Evolutionary conservation across 2,113 vertebrate genomes (phyloP).

Genomic region (Sapayoa aenigma): DNA sequence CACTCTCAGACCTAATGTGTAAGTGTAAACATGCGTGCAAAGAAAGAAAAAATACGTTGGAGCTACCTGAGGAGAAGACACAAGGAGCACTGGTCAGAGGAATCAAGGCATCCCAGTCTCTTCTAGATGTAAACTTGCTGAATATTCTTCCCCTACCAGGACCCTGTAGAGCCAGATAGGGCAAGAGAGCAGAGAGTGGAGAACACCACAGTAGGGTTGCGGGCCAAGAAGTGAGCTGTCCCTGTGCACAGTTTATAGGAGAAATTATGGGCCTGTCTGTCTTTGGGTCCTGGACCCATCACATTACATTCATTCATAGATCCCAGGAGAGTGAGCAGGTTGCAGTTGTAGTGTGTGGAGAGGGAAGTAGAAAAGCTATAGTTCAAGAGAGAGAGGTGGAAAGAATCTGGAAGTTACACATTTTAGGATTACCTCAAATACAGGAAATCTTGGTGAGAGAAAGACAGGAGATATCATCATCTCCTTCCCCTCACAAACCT

Average conservation of each 20-base stretch:
- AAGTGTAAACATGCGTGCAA: neutral
- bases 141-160: neutral
- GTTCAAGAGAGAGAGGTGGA: neutral
- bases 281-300: neutral
- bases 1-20: neutral
- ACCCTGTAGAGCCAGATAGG: neutral
- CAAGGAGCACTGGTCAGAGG: neutral
- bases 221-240: neutral
- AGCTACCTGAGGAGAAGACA: neutral
- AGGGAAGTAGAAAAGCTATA: neutral
- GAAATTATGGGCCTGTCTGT: neutral
- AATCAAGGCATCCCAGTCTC: neutral
- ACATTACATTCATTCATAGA: neutral
- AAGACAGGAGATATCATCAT: neutral
- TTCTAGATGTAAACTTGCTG: neutral
- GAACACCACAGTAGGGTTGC: neutral
- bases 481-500: accelerated
- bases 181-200: neutral
- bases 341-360: neutral
- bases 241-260: neutral
- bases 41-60: neutral
- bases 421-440: neutral
- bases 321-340: neutral
- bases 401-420: neutral
- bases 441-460: neutral